Conservation (phyloP, 2,797 vertebrate genomes). For the Coracias cyanogaster region DNA sequence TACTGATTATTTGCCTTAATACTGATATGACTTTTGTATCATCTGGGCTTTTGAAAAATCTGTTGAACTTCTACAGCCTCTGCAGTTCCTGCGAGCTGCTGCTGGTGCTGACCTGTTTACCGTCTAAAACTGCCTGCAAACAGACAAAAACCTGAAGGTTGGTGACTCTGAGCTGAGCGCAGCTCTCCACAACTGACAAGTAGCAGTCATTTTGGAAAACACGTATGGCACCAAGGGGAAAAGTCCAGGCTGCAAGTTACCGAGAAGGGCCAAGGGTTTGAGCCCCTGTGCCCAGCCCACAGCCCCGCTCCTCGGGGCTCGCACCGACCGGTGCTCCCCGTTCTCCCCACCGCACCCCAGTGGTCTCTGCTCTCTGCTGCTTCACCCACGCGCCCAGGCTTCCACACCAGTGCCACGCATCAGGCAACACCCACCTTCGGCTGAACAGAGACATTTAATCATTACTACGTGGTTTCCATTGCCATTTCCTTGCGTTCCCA, state of each 20-base stretch:
- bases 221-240: rapidly evolving
- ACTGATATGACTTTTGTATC: neutral
- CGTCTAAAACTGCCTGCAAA: neutral
- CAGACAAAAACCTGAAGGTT: neutral
- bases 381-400: neutral
- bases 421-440: neutral
- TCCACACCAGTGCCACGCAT: neutral
- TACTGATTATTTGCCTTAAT: neutral
- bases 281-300: neutral
- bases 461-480: too few species aligned
- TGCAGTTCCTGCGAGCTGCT: neutral
- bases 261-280: rapidly evolving
- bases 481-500: neutral
- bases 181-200: too few species aligned
- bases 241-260: neutral
- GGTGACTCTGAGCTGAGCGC: too few species aligned
- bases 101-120: neutral
- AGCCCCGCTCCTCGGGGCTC: rapidly evolving
- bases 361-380: neutral
- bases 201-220: neutral
- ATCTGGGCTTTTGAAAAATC: neutral
- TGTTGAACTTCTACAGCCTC: neutral
- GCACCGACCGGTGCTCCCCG: rapidly evolving
- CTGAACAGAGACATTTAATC: neutral
- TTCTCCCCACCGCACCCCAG: neutral